Percentiles rank a stretch among this genome's conserved stretches.
Conservation (phyloP, 2,797 vertebrate species). For the Myiotriccus ornatus region DNA sequence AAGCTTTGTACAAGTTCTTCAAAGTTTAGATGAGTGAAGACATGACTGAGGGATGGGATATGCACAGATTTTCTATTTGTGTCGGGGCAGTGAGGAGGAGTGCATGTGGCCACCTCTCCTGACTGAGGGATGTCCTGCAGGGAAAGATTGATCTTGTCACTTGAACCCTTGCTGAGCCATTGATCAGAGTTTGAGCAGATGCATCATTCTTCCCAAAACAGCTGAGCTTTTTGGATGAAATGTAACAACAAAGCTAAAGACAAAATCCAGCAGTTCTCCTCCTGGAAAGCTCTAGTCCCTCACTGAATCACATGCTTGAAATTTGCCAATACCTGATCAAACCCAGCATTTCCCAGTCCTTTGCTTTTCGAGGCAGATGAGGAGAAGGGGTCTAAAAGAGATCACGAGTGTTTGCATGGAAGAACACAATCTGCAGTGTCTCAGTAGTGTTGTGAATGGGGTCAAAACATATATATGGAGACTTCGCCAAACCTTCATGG, state of each 20-base stretch:
- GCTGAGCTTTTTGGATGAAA: neutral
- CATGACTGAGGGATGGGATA: neutral
- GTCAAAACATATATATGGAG: accelerated
- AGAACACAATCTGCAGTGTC: neutral
- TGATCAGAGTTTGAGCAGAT: neutral
- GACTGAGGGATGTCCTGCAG: neutral
- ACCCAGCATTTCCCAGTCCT: neutral
- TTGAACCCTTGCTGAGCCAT: neutral
- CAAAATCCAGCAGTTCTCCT: neutral
- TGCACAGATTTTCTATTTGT: neutral
- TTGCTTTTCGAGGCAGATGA: neutral
- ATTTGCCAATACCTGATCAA: neutral
- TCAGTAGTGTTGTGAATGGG: neutral
- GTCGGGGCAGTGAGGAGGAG: neutral
- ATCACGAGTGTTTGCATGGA: neutral
- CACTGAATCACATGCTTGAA: neutral
- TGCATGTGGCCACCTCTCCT: neutral
- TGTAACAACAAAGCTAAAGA: neutral
- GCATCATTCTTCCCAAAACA: neutral
- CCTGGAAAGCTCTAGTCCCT: neutral
- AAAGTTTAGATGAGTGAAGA: neutral
- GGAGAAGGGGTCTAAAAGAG: neutral
- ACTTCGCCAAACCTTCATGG: neutral
- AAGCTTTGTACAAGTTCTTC: neutral
- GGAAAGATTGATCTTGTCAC: neutral